A percentile compares a stretch with the other conserved stretches of the same genome.
These are phyloP conservation scores for Caradrina clavipalpis DNA, from an alignment of 2,888 invertebrate species.

Conservation along the genomic window DNA sequence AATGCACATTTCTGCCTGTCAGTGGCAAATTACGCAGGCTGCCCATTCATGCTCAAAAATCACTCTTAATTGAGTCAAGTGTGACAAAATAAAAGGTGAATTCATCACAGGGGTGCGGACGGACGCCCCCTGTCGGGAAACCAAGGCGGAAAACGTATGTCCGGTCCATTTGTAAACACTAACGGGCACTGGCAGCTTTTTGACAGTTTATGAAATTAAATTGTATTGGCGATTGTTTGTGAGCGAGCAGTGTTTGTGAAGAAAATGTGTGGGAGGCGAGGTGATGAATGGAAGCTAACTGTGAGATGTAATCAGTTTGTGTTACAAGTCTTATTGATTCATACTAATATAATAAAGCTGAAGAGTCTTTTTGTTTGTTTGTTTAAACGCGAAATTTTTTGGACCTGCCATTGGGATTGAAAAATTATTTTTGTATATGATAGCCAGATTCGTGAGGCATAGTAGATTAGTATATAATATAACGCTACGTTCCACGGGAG, in stretches of 20 bases:
- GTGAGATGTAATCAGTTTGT: slow-evolving; percentile 49
- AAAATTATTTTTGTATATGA: too few relatives aligned
- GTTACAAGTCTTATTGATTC: slow-evolving; percentile 43
- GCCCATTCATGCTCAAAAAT: slow-evolving; percentile 90
- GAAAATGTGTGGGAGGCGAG: slow-evolving; percentile 41
- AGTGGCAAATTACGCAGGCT: slow-evolving; percentile 88
- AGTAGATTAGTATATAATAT: too few relatives aligned
- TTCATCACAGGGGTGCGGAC: slow-evolving; percentile 87
- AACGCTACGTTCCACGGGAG: too few relatives aligned
- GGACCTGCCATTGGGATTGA: too few relatives aligned
- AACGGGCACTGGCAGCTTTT: slow-evolving; percentile 87
- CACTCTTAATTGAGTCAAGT: slow-evolving; percentile 89
- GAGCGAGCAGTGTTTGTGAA: slow-evolving; percentile 60
- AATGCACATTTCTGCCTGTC: slow-evolving; percentile 88
- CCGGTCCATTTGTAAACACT: slow-evolving; percentile 89
- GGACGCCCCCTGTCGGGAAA: slow-evolving; percentile 82
- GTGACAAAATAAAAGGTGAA: slow-evolving; percentile 90
- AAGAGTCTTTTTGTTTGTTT: too few relatives aligned
- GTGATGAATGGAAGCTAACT: slow-evolving; percentile 49
- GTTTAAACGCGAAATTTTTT: too few relatives aligned
- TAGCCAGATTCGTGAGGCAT: too few relatives aligned
- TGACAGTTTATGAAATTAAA: slow-evolving; percentile 88
- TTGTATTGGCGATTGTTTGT: slow-evolving; percentile 77
- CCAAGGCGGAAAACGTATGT: slow-evolving; percentile 88
- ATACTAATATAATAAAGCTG: background rate